Conservation (phyloP, 1,140 invertebrate species). For the Dolichoris vasculosae region DNA sequence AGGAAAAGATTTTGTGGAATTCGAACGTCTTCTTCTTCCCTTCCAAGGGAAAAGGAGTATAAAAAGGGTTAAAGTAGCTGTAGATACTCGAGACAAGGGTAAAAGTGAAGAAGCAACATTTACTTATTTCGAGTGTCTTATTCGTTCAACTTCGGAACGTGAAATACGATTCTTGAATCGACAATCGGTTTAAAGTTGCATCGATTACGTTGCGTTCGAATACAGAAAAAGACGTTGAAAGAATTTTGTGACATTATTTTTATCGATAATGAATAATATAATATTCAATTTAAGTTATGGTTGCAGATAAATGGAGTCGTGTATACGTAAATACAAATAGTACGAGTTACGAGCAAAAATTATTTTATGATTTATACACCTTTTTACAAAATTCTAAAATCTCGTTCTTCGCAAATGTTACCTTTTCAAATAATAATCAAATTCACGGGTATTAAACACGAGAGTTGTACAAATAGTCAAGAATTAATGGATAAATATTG, state of each 20-base stretch:
- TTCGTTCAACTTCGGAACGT: neutral
- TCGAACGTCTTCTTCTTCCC: neutral
- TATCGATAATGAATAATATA: neutral
- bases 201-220: neutral
- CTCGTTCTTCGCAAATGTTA: too few relatives aligned
- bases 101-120: neutral
- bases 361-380: too few relatives aligned
- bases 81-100: neutral
- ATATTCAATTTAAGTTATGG: neutral
- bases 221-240: neutral
- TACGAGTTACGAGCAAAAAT: too few relatives aligned
- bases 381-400: too few relatives aligned
- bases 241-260: neutral
- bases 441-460: too few relatives aligned
- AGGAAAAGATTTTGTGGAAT: neutral
- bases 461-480: too few relatives aligned
- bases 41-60: neutral
- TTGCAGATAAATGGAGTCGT: neutral
- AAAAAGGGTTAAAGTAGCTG: neutral
- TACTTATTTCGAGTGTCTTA: neutral
- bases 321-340: neutral
- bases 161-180: neutral
- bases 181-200: neutral
- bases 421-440: too few relatives aligned
- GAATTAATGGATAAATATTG: too few relatives aligned